Evolutionary conservation across 2,888 invertebrate species (phyloP).

Genomic region (Pelosia muscerda): DNA sequence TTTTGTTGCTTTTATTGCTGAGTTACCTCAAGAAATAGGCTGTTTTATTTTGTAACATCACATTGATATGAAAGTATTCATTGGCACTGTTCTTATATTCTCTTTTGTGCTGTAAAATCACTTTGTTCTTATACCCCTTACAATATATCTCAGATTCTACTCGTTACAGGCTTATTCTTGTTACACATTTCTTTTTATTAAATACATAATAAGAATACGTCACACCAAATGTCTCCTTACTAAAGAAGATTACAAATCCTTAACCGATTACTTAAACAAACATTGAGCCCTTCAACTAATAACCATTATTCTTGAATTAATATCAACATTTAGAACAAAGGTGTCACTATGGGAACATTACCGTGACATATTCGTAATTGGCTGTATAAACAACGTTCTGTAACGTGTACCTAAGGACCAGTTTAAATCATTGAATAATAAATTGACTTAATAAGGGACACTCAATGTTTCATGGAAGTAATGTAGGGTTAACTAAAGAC

Average conservation of each 20-base stretch:
- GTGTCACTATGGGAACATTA: conserved; percentile 64
- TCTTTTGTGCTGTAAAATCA: no score
- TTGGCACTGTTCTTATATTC: no score
- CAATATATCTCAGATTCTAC: neutral
- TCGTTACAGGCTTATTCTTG: neutral
- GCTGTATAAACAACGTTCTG: conserved; percentile 57
- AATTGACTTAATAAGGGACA: conserved; percentile 16
- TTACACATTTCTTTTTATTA: no score
- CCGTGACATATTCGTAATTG: conserved; percentile 57
- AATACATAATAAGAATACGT: neutral
- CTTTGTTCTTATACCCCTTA: no score
- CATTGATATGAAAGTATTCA: neutral
- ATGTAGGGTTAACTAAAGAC: neutral
- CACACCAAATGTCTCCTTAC: conserved; percentile 17
- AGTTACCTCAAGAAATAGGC: conserved; percentile 19
- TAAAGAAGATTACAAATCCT: conserved; percentile 47
- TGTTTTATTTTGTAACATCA: neutral
- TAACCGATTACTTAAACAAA: conserved; percentile 40
- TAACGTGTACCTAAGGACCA: conserved; percentile 7
- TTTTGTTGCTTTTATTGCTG: conserved; percentile 31
- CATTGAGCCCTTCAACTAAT: conserved; percentile 44
- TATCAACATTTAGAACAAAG: conserved; percentile 55
- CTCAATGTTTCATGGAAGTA: neutral
- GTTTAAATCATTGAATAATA: conserved; percentile 24
- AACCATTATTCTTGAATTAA: conserved; percentile 60